phyloP scores from a whole-genome alignment of 2,113 vertebrate species.

The Clarias magur region DNA sequence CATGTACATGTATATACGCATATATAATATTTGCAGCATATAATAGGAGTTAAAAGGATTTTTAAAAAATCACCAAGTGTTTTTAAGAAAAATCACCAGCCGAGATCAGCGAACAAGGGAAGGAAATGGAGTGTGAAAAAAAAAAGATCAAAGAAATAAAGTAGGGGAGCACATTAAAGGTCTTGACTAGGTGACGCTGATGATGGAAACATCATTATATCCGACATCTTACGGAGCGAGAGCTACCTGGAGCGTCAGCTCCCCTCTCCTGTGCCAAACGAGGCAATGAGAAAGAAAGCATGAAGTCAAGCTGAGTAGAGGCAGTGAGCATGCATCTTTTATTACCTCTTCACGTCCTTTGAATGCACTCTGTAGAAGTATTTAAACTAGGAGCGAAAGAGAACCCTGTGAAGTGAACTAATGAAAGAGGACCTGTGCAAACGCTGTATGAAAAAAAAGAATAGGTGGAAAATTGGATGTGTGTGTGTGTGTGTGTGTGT shows the following conservation, averaged over 20 bases:
- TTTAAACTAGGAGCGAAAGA: not conserved
- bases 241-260: conserved; percentile 21
- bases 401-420: not conserved
- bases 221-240: conserved; percentile 14
- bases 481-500: not conserved
- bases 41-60: not conserved
- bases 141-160: conserved; percentile 5
- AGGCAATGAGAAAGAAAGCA: conserved; percentile 3
- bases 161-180: conserved; percentile 25
- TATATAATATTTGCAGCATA: too few relatives aligned
- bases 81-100: not conserved
- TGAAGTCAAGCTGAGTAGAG: conserved; percentile 29
- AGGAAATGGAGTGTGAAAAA: conserved; percentile 5
- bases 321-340: conserved; percentile 17
- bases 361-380: not conserved
- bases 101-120: not conserved
- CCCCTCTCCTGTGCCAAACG: not conserved
- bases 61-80: not conserved
- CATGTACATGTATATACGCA: too few relatives aligned
- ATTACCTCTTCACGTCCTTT: conserved; percentile 22
- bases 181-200: not conserved
- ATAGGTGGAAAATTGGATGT: not conserved
- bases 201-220: conserved; percentile 26
- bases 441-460: not conserved
- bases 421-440: not conserved